Base-by-base conservation (phyloP, 2,113 vertebrate species). In the Capreolus pygargus region DNA sequence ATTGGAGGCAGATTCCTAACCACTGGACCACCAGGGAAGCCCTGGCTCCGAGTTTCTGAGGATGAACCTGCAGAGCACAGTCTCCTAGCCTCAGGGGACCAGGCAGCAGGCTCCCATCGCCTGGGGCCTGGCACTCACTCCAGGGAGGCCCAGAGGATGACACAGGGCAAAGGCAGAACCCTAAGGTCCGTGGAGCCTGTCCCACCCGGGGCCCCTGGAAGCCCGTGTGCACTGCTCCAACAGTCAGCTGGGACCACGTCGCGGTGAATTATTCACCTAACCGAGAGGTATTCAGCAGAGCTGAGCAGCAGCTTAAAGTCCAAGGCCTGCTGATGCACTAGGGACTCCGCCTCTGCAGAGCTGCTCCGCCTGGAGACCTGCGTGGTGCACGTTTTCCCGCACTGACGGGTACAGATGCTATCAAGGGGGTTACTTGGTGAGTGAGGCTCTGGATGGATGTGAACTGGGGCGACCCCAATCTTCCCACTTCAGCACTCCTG, bases 381-480 rank as follows among this genome's bases (percentile, higher is more conserved):
- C 79, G 25, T 0, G 3, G 33, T 54, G 33, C 79, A 50, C 3
- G 1, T 54, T 82, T 54, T 33, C 47, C 79, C 1, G 0, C 28
- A 33, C 27, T 50, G 21, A 50, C 0, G 0, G 33, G 47, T 12
- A 7, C 79, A 54, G 50, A 54, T 54, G 11, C 11, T 54, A 52
- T n/a, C 6, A 0, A 23, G 30, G 54, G 50, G 33, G 30, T 54
- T 82, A n/a, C 47, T 33, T 54, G 6, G 50, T n/a, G 30, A 33
- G 79, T 7, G 21, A 54, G 64, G 33, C 52, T 88, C 47, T 36
- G 36, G n/a, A 17, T 89, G 54, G 64, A 74, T n/a, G 10, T 30
- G 9, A 74, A 74, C 60, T 13, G 2, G 15, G 16, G 50, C 10
- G 0, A 39, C 33, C 30, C 50, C 13, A 15, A 19, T 55, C 17